Conservation (phyloP, 2,113 vertebrate genomes). For the Tachysurus fulvidraco region DNA sequence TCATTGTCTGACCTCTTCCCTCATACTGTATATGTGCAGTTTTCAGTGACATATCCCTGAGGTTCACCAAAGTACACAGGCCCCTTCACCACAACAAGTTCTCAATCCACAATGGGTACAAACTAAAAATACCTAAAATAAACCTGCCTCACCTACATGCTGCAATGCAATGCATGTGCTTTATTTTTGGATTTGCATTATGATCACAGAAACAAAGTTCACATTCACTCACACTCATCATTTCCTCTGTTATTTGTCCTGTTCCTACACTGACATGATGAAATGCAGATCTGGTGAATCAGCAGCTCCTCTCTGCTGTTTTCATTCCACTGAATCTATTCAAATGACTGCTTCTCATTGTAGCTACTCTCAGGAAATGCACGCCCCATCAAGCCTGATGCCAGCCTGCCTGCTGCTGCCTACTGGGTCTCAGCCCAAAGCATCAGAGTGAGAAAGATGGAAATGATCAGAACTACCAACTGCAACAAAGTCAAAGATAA, state of each 20-base stretch:
- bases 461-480: slow-evolving; percentile 6
- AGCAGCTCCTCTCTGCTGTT: slow-evolving; percentile 29
- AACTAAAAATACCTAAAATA: neutral
- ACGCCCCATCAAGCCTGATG: slow-evolving; percentile 34
- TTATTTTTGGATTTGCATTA: neutral
- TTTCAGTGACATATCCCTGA: neutral
- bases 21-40: too few relatives aligned
- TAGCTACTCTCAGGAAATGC: slow-evolving; percentile 44
- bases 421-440: slow-evolving; percentile 1
- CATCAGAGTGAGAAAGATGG: neutral
- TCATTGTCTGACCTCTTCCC: neutral
- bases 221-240: neutral
- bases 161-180: neutral
- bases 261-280: neutral
- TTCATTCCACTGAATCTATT: slow-evolving; percentile 36
- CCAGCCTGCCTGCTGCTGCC: slow-evolving; percentile 18
- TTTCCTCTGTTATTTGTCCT: neutral
- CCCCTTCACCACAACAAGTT: neutral
- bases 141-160: neutral
- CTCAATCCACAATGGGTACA: neutral
- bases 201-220: neutral
- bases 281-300: slow-evolving; percentile 24
- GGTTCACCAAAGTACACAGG: neutral
- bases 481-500: slow-evolving; percentile 37
- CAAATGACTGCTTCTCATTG: slow-evolving; percentile 46